Base-by-base conservation (phyloP, 2,888 invertebrate genomes). In the Himalopsyche tibetana region DNA sequence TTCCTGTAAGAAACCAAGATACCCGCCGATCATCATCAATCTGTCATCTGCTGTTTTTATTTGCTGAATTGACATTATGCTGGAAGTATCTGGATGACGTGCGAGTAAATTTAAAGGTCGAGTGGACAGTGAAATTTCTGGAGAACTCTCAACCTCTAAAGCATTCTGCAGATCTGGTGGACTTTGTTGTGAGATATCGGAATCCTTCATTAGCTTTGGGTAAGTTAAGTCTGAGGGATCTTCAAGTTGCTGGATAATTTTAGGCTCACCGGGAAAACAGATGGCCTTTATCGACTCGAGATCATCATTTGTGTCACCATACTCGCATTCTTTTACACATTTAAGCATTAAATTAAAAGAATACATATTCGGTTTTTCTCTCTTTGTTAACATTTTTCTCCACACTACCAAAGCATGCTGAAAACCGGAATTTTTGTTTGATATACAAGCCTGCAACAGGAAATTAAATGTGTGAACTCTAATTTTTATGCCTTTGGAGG, bases 341-440 rank as follows among this genome's bases (percentile, higher is more conserved):
- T 96, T 94, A 0, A 99, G 91, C 90, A 99, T 93, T 42, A 98
- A 93, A 93, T 98, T 98, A 90, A 96, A 99, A 2, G 95, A 95
- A 89, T 93, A 95, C 85, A 96, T 91, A 90, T 94, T 94, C 0
- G 98, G 98, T 80, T 91, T 92, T 74, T 98, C 93, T 80, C 92
- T 93, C 90, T 94, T 92, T 80, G 93, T 91, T 45, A 95, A 91
- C 95, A 98, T 96, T 93, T 96, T 95, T 83, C 96, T 95, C 98
- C 98, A 98, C n/a, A 97, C 96, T 85, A 96, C 91, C 4, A 99
- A 91, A 36, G 96, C 96, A 93, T 97, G 96, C 88, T 96, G 94
- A 90, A 98, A 96, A 0, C 99, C 99, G 89, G 95, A 94, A 83
- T 96, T 92, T 90, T 94, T 95, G 90, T 99, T 96, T 36, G 95